Base-by-base conservation (phyloP, 2,888 invertebrate species). In the Apodemia zela region DNA sequence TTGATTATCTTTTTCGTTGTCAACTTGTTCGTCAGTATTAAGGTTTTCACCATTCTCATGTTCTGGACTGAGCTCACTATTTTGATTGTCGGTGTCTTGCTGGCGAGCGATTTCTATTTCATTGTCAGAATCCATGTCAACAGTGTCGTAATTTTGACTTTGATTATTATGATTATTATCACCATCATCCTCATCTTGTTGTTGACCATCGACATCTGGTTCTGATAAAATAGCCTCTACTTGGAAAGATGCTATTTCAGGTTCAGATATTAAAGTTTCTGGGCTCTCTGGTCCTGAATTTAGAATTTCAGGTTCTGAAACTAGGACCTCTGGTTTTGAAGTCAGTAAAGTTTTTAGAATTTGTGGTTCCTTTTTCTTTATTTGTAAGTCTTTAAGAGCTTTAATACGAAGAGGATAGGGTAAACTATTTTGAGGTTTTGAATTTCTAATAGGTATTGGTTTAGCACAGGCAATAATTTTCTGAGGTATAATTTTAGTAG, bases 231-330 rank as follows among this genome's bases (percentile, higher is more conserved):
- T 91, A 35, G 92, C 74, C 73, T 92, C 92, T 18, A 92, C 92
- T 81, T 92, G 92, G 68, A 92, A 92, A 18, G 91, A 90, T 13
- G 92, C 87, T 60, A 92, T 88, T 77, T 92, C 92, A 10, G 92
- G 92, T 71, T 92, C 91, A 1, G 92, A 92, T 74, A 92, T 90
- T 62, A 92, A 76, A 11, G 91, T 91, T 72, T 92, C 92, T 0
- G 92, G 92, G 69, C 92, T 92, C 70, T 87, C 92, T 0, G 92
- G 91, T 0, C 87, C 87, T n/a, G 92, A 92, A 72, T 90, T 89
- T 47, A 89, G 69, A 63, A 91, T 90, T 75, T 92, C 92, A 3
- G 91, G 92, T 72, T 92, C 92, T 0, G 92, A 87, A 0, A 92
- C 86, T 63, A 91, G 68, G 57, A 89, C 82, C 73, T 92, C 91